Base-by-base conservation (phyloP, 2,797 vertebrate species). In the Phataginus tetradactyla region DNA sequence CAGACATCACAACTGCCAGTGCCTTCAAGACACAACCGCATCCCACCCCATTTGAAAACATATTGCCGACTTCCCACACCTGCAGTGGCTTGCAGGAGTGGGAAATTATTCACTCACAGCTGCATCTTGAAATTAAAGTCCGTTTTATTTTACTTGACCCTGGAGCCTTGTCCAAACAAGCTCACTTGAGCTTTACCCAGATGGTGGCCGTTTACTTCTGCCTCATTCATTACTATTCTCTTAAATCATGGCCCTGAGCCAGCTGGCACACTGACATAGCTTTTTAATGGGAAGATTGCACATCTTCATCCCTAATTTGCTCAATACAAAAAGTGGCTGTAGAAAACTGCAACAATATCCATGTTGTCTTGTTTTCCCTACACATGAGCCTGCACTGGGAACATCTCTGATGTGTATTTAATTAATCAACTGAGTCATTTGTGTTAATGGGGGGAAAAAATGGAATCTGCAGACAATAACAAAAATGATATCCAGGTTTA, bases 201-300 rank as follows among this genome's bases (percentile, higher is more conserved):
- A 99, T 99, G 99, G 99, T 97, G 97, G 97, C 98, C 99, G 98
- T 99, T 99, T 99, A 98, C 98, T 99, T 93, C 71, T 97, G 98
- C 96, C 98, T 98, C 98, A 98, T 98, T 98, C 98, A 97, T 99
- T 98, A 97, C 98, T 98, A 97, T 98, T 98, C 98, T 96, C 97
- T 95, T 96, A 97, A 97, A 97, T 89, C n/a, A 86, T 92, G 97
- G 98, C 98, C 96, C 79, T 34, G 79, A 92, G 97, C 98, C 98
- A 99, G 96, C 96, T 98, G 98, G 98, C 98, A 97, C 4, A 77
- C 39, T 20, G 88, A 69, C 90, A 69, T 87, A 90, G 88, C 9
- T 77, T 95, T 98, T 96, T 94, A 91, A 96, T 86, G 74, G 84
- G 81, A 95, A 98, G 91, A 90, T 80, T 87, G 51, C 75, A 96